Conservation (phyloP, 2,797 vertebrate genomes). For the Carapus acus region DNA sequence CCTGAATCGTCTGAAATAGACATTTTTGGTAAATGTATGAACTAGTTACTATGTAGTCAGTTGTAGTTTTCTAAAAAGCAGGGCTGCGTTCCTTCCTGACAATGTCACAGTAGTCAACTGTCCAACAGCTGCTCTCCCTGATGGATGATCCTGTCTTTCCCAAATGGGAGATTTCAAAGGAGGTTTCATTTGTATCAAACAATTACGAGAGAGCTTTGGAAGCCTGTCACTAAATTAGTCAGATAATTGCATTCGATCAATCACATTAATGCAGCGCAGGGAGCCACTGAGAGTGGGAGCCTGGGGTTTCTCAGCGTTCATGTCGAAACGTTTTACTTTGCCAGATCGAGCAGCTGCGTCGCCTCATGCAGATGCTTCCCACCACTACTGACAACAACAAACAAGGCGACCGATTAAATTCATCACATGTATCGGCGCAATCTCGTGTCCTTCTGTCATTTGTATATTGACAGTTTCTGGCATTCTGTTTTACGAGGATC, state of each 20-base stretch:
- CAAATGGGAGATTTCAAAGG: constrained; percentile 23
- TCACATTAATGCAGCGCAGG: constrained; percentile 24
- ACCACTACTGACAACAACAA: constrained; percentile 24
- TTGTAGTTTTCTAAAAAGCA: constrained; percentile 25
- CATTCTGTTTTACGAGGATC: background rate
- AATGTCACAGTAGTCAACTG: constrained; percentile 28
- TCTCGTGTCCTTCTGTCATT: background rate
- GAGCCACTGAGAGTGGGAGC: constrained; percentile 34
- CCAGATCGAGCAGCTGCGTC: constrained; percentile 53
- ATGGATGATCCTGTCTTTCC: constrained; percentile 31
- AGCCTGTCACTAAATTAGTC: constrained; percentile 3
- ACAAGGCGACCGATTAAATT: constrained; percentile 22
- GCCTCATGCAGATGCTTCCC: constrained; percentile 25
- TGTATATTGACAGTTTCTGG: constrained; percentile 10
- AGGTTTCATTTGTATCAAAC: constrained; percentile 24
- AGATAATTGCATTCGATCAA: constrained; percentile 17
- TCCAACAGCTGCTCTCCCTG: constrained; percentile 46
- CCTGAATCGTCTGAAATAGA: too few relatives aligned
- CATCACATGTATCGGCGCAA: constrained; percentile 4
- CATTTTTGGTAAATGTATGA: constrained; percentile 14
- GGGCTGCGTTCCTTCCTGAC: constrained; percentile 30
- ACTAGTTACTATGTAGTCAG: constrained; percentile 20
- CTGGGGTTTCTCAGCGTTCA: constrained; percentile 27
- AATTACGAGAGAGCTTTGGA: constrained; percentile 31
- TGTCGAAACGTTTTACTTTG: constrained; percentile 41